A percentile compares a stretch with the other conserved stretches of the same genome.
Evolutionary conservation across 2,113 vertebrate genomes (phyloP).

Genomic region (Vulpes lagopus): DNA sequence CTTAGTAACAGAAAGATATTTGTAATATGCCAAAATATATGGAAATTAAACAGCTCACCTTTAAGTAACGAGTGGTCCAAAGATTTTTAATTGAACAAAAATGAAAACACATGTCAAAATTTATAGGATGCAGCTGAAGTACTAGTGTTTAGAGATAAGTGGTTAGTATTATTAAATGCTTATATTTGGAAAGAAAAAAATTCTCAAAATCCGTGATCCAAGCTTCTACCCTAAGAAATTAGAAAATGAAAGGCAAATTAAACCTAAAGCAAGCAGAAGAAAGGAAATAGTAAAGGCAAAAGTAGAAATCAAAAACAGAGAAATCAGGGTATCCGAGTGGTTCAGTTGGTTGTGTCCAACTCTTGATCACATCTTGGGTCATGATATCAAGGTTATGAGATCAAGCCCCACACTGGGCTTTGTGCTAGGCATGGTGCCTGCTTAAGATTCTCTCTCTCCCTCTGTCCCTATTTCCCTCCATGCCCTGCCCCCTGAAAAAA

Average conservation of each 20-base stretch:
- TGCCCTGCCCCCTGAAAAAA: too few species aligned
- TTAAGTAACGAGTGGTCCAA: background rate
- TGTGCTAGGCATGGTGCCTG: too few species aligned
- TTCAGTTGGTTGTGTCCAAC: too few species aligned
- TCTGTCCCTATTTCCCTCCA: too few species aligned
- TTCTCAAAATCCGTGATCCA: background rate
- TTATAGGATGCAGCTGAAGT: background rate
- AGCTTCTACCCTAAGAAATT: background rate
- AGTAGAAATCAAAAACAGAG: background rate
- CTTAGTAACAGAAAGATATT: background rate
- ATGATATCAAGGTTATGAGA: too few species aligned
- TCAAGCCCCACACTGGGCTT: too few species aligned
- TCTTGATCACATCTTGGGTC: too few species aligned
- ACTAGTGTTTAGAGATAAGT: background rate
- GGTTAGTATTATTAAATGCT: background rate
- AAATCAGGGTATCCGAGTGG: too few species aligned
- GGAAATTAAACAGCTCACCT: background rate
- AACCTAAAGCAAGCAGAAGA: background rate
- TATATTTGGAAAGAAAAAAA: background rate
- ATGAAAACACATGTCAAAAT: background rate
- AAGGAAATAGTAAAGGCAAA: constrained; percentile 22
- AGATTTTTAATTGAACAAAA: constrained; percentile 47
- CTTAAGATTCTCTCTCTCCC: too few species aligned
- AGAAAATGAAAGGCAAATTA: background rate
- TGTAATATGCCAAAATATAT: background rate